A percentile compares a stretch with the other conserved stretches of the same genome.
Evolutionary conservation across 1,140 invertebrate genomes (phyloP).

Genomic region (Latrodectus geometricus): DNA sequence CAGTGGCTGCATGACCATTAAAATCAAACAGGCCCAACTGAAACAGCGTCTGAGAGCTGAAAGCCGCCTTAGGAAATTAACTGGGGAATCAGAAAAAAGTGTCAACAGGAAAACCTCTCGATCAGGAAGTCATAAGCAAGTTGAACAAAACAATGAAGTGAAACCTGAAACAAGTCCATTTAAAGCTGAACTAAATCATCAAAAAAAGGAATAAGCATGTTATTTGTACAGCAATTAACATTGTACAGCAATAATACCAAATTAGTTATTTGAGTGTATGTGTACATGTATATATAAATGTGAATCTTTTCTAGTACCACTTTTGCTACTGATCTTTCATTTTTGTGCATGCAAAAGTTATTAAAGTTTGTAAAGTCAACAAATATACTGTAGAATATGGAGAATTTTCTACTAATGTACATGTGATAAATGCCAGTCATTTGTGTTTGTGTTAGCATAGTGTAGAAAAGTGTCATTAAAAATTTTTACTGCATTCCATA

Average conservation of each 20-base stretch:
- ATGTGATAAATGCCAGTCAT: too few species aligned
- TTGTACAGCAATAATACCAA: neutral
- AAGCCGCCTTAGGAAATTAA: slow-evolving; percentile 33
- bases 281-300: neutral
- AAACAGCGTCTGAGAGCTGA: slow-evolving; percentile 34
- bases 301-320: neutral
- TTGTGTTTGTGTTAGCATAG: too few species aligned
- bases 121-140: neutral
- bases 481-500: too few species aligned
- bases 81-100: neutral
- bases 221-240: neutral
- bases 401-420: too few species aligned
- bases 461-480: too few species aligned
- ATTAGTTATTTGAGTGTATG: neutral
- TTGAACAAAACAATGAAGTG: neutral
- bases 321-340: too few species aligned
- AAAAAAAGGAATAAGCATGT: slow-evolving; percentile 14
- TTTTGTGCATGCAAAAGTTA: too few species aligned
- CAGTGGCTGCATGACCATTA: slow-evolving; percentile 86
- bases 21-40: slow-evolving; percentile 78
- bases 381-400: too few species aligned
- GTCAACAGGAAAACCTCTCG: neutral
- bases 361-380: too few species aligned
- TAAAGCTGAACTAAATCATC: neutral
- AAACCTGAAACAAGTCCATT: neutral